These are phyloP conservation scores for Cliona cf. orientalis DNA, from an alignment of 37 sponge, comb jelly and placozoan genomes.

Conservation along the genomic window DNA sequence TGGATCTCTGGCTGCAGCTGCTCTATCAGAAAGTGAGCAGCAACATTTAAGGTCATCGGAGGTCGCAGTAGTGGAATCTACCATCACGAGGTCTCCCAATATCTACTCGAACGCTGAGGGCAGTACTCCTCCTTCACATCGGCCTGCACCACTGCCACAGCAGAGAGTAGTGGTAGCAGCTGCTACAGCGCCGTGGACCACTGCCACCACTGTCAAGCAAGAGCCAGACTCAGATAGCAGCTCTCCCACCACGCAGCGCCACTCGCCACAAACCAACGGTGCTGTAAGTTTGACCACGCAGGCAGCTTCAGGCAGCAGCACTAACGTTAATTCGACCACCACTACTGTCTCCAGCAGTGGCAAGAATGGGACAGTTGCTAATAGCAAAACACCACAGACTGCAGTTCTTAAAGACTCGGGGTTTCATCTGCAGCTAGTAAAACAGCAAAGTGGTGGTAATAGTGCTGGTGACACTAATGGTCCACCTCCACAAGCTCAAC, in stretches of 20 bases:
- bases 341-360: no score
- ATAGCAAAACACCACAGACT: no score
- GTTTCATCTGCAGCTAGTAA: constrained; percentile 10
- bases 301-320: no score
- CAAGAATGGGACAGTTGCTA: no score
- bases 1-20: background rate
- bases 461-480: background rate
- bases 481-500: no score
- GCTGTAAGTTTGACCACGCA: no score
- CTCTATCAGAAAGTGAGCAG: background rate
- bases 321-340: no score
- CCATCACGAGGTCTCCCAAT: constrained; percentile 27
- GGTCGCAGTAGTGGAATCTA: background rate
- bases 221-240: background rate
- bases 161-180: no score
- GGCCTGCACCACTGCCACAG: constrained; percentile 3
- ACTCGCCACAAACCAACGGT: no score
- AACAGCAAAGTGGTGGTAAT: background rate
- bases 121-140: background rate
- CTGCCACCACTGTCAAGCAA: background rate
- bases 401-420: constrained; percentile 15
- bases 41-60: no score
- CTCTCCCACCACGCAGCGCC: no score
- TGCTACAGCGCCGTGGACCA: background rate
- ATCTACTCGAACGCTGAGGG: constrained; percentile 1